Evolutionary conservation across 2,888 invertebrate genomes (phyloP).

Genomic region (Azorinus chamasolen): DNA sequence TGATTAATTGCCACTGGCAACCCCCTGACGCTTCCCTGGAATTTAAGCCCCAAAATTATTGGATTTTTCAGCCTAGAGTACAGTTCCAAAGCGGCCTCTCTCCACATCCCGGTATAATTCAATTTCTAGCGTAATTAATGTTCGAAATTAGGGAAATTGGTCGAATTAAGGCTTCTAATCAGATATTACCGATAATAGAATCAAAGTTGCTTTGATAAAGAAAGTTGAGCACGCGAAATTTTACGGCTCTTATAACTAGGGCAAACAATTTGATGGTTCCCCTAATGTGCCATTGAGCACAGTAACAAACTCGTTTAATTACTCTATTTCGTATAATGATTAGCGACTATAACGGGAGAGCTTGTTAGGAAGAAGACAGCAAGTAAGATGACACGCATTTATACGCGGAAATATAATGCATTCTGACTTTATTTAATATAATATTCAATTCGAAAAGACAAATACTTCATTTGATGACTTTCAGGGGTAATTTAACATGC

Average conservation of each 20-base stretch:
- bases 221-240: slow-evolving; percentile 40
- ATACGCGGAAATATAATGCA: too few relatives aligned
- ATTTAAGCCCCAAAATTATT: slow-evolving; percentile 57
- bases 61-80: slow-evolving; percentile 54
- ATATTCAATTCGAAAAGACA: too few relatives aligned
- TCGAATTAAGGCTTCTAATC: slow-evolving; percentile 65
- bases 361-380: too few relatives aligned
- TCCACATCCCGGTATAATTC: slow-evolving; percentile 60
- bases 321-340: too few relatives aligned
- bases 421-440: too few relatives aligned
- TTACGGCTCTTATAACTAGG: slow-evolving; percentile 23
- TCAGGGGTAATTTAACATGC: too few relatives aligned
- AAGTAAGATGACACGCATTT: too few relatives aligned
- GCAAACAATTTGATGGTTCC: slow-evolving; percentile 11
- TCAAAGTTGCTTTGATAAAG: slow-evolving; percentile 32
- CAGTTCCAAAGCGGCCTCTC: slow-evolving; percentile 35
- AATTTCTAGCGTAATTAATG: slow-evolving; percentile 68
- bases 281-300: too few relatives aligned
- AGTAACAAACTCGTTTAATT: too few relatives aligned
- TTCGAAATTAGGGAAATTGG: slow-evolving; percentile 68
- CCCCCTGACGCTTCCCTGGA: slow-evolving; percentile 42
- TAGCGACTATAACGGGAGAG: too few relatives aligned
- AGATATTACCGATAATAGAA: slow-evolving; percentile 62
- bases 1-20: slow-evolving; percentile 59
- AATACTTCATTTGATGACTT: too few relatives aligned